Base-by-base conservation (phyloP, 2,888 invertebrate genomes). In the Pandemis heparana region DNA sequence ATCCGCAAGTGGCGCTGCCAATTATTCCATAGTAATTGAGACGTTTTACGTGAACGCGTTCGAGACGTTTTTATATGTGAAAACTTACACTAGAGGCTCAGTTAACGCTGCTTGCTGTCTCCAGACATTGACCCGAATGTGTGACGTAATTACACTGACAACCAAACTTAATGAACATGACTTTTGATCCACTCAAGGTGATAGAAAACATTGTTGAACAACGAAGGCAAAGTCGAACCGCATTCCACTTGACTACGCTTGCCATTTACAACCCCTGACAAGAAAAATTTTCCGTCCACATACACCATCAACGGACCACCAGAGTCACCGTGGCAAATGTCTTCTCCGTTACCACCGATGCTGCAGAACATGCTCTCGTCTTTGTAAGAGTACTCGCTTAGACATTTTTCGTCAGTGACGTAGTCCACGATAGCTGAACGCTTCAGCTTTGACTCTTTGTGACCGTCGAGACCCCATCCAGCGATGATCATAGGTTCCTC, bases 141-240 rank as follows among this genome's bases (percentile, higher is more conserved):
- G 5, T 16, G 9, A 32, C n/a, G 8, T 32, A 46, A 46, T 12
- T 46, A 8, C 10, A 46, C 4, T 46, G 14, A 14, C 48, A 48
- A n/a, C n/a, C 23, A 9, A 56, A 18, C 39, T 64, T 56, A 71
- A 8, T 60, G 51, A 5, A 67, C 64, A 48, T 73, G 46, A 8
- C n/a, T 41, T 7, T 16, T 32, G 8, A 73, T 73, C 73, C 73
- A 73, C 1, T 73, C 9, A 14, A 59, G 67, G 41, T 73, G 68
- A 41, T 60, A 64, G 32, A 68, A 73, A 9, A 73, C 73, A n/a
- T 73, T 73, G 23, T 69, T 74, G 46, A 69, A 74, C 43, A 74
- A 51, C 0, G 74, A 74, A 2, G 74, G 64, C 12, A 74, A 14
- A 4, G 59, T 41, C 0, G 74, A 65, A 6, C 74, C 74, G 7